Conservation (phyloP, 1,140 invertebrate genomes). For the Conus betulinus region DNA sequence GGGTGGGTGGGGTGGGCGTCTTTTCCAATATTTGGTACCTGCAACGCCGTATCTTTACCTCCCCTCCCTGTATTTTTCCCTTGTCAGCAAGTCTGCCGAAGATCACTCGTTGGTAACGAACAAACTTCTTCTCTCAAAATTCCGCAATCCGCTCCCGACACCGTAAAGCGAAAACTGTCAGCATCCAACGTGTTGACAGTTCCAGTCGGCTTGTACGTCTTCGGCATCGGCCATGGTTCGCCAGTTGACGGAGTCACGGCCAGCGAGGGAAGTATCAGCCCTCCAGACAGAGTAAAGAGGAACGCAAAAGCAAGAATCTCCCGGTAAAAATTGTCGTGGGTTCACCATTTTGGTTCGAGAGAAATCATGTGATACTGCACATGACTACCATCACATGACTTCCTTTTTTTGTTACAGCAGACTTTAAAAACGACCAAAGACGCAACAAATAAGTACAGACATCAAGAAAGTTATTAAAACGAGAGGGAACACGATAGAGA, state of each 20-base stretch:
- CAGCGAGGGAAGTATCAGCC: not conserved
- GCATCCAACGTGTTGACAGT: slow-evolving; percentile 51
- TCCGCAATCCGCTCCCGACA: slow-evolving; percentile 41
- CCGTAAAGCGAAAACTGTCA: slow-evolving; percentile 55
- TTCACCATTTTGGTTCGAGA: not conserved
- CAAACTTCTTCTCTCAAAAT: slow-evolving; percentile 55
- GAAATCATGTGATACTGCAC: not conserved
- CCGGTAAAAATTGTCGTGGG: not conserved
- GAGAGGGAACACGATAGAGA: too few species aligned
- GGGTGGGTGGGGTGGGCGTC: too few species aligned
- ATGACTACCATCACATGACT: too few species aligned
- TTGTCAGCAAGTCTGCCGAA: slow-evolving; percentile 45
- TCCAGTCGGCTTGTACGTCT: slow-evolving; percentile 43
- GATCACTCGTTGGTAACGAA: slow-evolving; percentile 52
- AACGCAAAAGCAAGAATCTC: not conserved
- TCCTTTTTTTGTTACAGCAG: too few species aligned
- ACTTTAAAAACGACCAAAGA: too few species aligned
- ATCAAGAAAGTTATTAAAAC: too few species aligned
- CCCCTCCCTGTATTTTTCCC: too few species aligned
- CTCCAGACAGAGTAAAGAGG: not conserved
- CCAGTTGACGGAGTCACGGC: slow-evolving; percentile 15
- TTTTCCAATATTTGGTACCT: too few species aligned
- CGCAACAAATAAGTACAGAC: too few species aligned
- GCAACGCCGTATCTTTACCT: too few species aligned
- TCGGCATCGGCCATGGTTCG: slow-evolving; percentile 68